phyloP scores from a whole-genome alignment of 2,888 invertebrate species.

The Eupithecia exiguata region DNA sequence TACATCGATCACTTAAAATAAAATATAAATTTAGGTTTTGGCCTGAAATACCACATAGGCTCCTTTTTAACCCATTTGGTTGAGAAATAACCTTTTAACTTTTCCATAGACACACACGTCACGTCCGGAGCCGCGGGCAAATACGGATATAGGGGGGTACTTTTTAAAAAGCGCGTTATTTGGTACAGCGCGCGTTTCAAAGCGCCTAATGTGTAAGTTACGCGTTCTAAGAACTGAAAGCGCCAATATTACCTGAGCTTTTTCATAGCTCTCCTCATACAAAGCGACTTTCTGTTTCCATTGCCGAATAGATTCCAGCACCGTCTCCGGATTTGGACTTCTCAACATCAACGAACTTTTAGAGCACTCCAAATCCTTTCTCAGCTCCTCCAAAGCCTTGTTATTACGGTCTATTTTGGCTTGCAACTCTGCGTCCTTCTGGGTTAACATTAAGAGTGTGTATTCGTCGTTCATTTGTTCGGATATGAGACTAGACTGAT shows the following conservation, averaged over 20 bases:
- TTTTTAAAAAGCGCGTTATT: neutral
- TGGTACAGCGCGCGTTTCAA: neutral
- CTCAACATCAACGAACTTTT: conserved; percentile 56
- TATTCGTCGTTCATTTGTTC: conserved; percentile 68
- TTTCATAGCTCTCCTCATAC: conserved; percentile 72
- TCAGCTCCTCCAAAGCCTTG: conserved; percentile 60
- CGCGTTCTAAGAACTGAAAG: neutral
- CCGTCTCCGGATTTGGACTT: conserved; percentile 66
- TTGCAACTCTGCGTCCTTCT: conserved; percentile 67
- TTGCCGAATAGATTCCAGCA: conserved; percentile 69
- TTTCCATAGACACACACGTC: no score
- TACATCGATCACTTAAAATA: no score
- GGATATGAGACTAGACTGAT: conserved; percentile 56
- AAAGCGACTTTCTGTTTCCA: conserved; percentile 68
- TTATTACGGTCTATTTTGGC: conserved; percentile 68
- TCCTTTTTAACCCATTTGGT: no score
- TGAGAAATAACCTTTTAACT: no score
- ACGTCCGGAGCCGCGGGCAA: neutral
- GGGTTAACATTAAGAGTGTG: conserved; percentile 59
- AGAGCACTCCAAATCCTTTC: conserved; percentile 64
- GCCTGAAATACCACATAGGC: no score
- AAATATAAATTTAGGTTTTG: no score
- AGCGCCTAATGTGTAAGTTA: neutral
- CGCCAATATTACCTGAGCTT: conserved; percentile 62
- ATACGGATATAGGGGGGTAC: neutral